Base-by-base conservation (phyloP, 2,113 vertebrate species). In the Eulemur rufifrons region DNA sequence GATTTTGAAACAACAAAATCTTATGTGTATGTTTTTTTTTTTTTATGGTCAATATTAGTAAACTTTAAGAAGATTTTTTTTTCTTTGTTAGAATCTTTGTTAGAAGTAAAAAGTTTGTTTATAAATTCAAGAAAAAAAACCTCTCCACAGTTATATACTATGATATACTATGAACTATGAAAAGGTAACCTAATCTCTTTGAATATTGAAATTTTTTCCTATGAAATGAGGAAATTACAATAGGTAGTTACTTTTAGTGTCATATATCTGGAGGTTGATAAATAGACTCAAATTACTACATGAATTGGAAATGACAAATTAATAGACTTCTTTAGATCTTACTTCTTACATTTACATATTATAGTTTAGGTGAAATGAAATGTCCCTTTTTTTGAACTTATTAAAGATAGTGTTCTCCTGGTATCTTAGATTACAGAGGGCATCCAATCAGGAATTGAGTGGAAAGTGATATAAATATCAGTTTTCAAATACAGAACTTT, bases 41-140 rank as follows among this genome's bases (percentile, higher is more conserved):
- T 68, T 84, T 76, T 66, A 56, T 39, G 20, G 20, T 1, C 29
- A 89, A 25, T 80, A 73, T 92, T 64, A 84, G 17, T 83, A 47
- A 87, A 74, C 15, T 80, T 20, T 42, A 21, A 90, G 6, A 76
- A 34, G 12, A 45, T 42, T 87, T 86, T 73, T 42, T 87, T 86
- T 73, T 91, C 12, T 83, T 94, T 86, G 27, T 14, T 69, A 92
- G 34, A 85, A 69, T 82, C 32, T 87, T 85, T 86, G 9, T 39
- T 52, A 85, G 23, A 45, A 59, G 8, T 63, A 83, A 81, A 10
- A 83, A 66, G 15, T 85, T 87, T 95, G 9, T 76, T 63, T 91
- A 15, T 83, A 86, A 93, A 80, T 83, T 96, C 12, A 91, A 83
- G 76, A 89, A 92, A 95, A 92, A 92, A 84, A 3, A 88, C 21